Conservation (phyloP, 2,113 vertebrate genomes). For the Psilopogon haemacephalus region DNA sequence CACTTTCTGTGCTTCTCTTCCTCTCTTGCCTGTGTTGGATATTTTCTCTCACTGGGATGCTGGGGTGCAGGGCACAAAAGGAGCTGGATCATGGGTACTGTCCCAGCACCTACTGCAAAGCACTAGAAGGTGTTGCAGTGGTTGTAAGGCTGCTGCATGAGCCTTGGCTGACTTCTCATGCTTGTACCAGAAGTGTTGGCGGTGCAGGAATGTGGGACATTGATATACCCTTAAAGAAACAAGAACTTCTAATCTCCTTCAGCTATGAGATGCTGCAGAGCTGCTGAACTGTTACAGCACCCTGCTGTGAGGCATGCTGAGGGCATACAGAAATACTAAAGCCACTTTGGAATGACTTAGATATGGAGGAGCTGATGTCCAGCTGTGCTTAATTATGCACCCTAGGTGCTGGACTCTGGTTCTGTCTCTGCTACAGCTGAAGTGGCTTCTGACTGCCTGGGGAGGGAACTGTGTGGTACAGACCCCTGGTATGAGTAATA, state of each 20-base stretch:
- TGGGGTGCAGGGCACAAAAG: not conserved
- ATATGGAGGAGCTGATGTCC: not conserved
- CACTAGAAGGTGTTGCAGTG: not conserved
- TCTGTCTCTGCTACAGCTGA: not conserved
- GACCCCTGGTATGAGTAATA: not conserved
- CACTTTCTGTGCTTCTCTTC: not conserved
- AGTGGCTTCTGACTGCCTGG: not conserved
- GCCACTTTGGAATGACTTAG: not conserved
- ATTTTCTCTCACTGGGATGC: not conserved
- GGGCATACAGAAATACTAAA: not conserved
- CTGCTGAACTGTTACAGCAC: not conserved
- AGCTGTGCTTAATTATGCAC: not conserved
- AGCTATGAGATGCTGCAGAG: slow-evolving; percentile 34
- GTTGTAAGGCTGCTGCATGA: not conserved
- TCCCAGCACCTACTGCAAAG: not conserved
- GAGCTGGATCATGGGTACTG: not conserved
- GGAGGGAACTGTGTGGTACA: not conserved
- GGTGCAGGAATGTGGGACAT: not conserved
- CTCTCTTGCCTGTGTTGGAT: not conserved
- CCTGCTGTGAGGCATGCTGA: not conserved
- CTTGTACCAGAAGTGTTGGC: not conserved
- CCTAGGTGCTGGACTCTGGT: not conserved
- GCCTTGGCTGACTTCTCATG: not conserved
- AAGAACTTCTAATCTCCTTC: not conserved
- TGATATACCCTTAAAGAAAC: not conserved